Conservation (phyloP, 53 echinoderm and acorn worm species). For the Astropecten irregularis region DNA sequence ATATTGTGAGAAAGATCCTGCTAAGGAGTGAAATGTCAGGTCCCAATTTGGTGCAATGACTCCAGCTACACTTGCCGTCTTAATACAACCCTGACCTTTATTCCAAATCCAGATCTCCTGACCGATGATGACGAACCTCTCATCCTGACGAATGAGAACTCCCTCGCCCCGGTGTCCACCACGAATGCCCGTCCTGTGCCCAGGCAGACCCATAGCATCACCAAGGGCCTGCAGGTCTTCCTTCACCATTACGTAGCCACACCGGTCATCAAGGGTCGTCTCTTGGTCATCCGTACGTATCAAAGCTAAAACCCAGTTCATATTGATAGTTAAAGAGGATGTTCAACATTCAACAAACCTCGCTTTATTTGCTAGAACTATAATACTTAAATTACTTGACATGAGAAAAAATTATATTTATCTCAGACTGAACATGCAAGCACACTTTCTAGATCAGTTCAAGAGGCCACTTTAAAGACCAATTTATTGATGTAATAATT, state of each 20-base stretch:
- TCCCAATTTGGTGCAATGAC: too few relatives aligned
- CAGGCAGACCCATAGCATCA: constrained; percentile 66
- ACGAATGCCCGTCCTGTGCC: not conserved
- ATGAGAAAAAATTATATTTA: too few relatives aligned
- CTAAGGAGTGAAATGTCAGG: too few relatives aligned
- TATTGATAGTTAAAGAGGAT: not conserved
- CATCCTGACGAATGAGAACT: constrained; percentile 39
- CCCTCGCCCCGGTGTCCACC: not conserved
- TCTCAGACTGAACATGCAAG: not conserved
- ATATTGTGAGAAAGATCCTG: too few relatives aligned
- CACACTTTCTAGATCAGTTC: too few relatives aligned
- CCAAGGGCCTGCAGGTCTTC: constrained; percentile 56
- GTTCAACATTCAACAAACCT: too few relatives aligned
- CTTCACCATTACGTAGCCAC: constrained; percentile 70
- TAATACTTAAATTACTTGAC: too few relatives aligned
- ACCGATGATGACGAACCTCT: constrained; percentile 75
- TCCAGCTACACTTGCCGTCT: too few relatives aligned
- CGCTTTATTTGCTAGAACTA: too few relatives aligned
- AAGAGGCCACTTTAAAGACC: too few relatives aligned
- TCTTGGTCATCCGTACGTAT: constrained; percentile 73
- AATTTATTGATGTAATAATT: too few relatives aligned
- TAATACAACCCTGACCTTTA: too few relatives aligned
- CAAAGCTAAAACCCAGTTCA: not conserved
- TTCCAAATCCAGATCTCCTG: constrained; percentile 64
- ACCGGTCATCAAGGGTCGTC: constrained; percentile 79